phyloP scores from a whole-genome alignment of 1,140 invertebrate genomes.

The Dreissena polymorpha region DNA sequence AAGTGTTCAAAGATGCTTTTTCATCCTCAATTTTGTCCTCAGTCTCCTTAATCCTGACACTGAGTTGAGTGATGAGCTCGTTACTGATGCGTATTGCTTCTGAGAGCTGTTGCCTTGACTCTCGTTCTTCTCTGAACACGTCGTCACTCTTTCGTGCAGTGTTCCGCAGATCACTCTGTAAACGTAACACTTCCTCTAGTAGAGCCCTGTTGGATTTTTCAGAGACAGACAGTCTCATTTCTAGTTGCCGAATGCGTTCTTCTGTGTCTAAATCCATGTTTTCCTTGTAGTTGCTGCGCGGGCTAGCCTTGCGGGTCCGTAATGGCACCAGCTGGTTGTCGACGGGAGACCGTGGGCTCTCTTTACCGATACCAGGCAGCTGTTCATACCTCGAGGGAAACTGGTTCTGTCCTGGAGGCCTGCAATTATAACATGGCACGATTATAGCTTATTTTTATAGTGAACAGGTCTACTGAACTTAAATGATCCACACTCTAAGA shows the following conservation, averaged over 20 bases:
- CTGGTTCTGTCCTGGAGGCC: slow-evolving; percentile 65
- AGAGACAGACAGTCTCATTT: slow-evolving; percentile 74
- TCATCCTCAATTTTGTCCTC: slow-evolving; percentile 77
- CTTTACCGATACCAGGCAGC: slow-evolving; percentile 69
- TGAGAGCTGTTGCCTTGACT: slow-evolving; percentile 74
- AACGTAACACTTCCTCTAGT: slow-evolving; percentile 78
- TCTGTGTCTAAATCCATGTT: slow-evolving; percentile 64
- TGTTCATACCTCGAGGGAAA: slow-evolving; percentile 70
- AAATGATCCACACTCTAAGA: too few species aligned
- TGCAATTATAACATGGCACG: slow-evolving; percentile 50
- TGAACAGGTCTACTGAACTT: background rate
- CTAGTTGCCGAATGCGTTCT: slow-evolving; percentile 73
- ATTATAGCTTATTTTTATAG: background rate
- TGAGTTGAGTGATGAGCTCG: slow-evolving; percentile 74
- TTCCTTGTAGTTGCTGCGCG: slow-evolving; percentile 19
- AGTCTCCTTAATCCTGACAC: slow-evolving; percentile 71
- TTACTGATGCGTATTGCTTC: slow-evolving; percentile 72
- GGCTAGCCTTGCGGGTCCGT: slow-evolving; percentile 55
- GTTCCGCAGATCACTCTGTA: slow-evolving; percentile 77
- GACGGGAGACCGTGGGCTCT: slow-evolving; percentile 55
- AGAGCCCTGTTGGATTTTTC: slow-evolving; percentile 78
- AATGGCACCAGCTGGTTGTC: slow-evolving; percentile 67
- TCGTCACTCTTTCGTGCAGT: slow-evolving; percentile 74
- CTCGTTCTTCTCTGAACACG: slow-evolving; percentile 72
- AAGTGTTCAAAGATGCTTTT: slow-evolving; percentile 68